Conservation (phyloP, 2,888 invertebrate genomes). For the Escarpia spicata region DNA sequence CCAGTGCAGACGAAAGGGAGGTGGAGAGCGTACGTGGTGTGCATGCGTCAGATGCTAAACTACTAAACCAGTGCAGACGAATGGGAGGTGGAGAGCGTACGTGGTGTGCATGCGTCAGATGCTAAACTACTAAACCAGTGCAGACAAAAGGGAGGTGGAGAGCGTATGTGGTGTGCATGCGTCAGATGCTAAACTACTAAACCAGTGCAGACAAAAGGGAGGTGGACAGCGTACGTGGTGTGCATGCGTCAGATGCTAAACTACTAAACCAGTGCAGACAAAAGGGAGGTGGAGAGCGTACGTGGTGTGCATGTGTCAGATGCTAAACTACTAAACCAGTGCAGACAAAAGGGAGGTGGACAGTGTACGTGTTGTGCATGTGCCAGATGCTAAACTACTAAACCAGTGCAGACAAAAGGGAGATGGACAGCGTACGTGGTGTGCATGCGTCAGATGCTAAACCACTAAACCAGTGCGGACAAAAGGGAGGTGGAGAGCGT, state of each 20-base stretch:
- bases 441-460: conserved; percentile 76
- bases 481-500: conserved; percentile 29
- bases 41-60: conserved; percentile 75
- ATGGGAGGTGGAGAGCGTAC: conserved; percentile 61
- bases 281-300: conserved; percentile 51
- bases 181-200: conserved; percentile 70
- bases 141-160: neutral
- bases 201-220: neutral
- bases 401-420: neutral
- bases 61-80: neutral
- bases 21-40: conserved; percentile 70
- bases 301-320: conserved; percentile 78
- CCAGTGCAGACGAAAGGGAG: neutral
- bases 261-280: neutral
- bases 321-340: conserved; percentile 65
- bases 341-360: neutral
- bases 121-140: conserved; percentile 58
- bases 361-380: conserved; percentile 75
- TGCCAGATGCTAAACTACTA: conserved; percentile 70
- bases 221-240: conserved; percentile 70
- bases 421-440: conserved; percentile 69
- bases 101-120: conserved; percentile 78
- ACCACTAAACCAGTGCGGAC: neutral
- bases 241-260: conserved; percentile 75
- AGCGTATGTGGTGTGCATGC: conserved; percentile 75